Evolutionary conservation across 92 coral and sea anemone species (phyloP), one percentile per base, ranked within the genome.

Genomic region (Umimayanthus chanpuru): DNA sequence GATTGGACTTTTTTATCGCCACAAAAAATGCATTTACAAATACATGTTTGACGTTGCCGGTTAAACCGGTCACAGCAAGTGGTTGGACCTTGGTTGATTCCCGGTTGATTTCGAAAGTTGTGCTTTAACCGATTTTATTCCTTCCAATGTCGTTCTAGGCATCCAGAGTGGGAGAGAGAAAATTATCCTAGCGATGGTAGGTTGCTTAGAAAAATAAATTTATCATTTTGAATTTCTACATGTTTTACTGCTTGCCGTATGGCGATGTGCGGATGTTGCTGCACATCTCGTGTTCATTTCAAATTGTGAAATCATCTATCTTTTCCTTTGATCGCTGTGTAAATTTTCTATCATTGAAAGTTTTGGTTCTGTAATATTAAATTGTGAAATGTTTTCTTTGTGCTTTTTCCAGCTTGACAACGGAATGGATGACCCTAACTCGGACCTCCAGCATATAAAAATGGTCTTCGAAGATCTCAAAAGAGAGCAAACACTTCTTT

Each of bases 401-500:
- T 18, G 61, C 49, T 72, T 23, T 29, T 80, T 80, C 9, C 82
- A 90, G 92, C 79, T 80, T 90, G 76, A 41, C 50, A 90, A 77
- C 44, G 58, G 79, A 77, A 90, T 73, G 88, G 89, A 83, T 15
- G 73, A 64, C 4, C 41, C 80, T 50, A 39, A 66, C 10, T 76
- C 23, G 64, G 90, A 87, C 32, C 74, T 50, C 25, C 30, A 81
- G 73, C 55, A 79, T 18, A 86, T 90, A 40, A 85, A 89, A 72
- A 85, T 91, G 89, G 61, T 68, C 47, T 89, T 53, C 68, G 77
- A 86, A 71, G 92, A 81, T 72, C 79, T 80, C 16, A 82, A 81
- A 49, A 92, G 91, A 44, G 85, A 80, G 43, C 85, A 89, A 88
- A 73, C 72, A 32, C 72, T 93, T 25, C 89, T 97, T 30, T 82